A percentile compares a stretch with the other conserved stretches of the same genome.
Conservation (phyloP, 2,888 invertebrate species). For the Leptopterna dolabrata region DNA sequence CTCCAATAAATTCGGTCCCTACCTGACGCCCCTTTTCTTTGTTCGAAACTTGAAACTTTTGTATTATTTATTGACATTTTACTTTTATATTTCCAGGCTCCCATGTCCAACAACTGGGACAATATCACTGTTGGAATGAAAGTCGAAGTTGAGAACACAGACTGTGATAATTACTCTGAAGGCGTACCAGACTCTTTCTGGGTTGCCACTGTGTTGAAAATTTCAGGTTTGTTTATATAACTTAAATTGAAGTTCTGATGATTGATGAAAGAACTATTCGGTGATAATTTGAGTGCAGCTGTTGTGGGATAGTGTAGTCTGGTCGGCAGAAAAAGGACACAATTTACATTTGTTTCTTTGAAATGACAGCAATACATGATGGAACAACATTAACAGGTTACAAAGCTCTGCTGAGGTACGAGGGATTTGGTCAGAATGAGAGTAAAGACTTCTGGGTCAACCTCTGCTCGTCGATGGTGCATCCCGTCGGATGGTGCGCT, state of each 20-base stretch:
- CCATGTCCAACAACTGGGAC: constrained; percentile 90
- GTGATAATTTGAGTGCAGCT: too few species aligned
- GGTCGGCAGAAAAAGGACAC: too few species aligned
- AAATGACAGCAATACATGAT: too few species aligned
- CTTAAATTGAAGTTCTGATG: too few species aligned
- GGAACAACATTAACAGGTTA: constrained; percentile 69
- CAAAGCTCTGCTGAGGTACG: constrained; percentile 76
- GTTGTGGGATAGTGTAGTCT: too few species aligned
- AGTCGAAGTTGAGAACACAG: constrained; percentile 91
- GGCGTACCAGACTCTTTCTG: constrained; percentile 90
- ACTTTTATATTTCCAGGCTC: too few species aligned
- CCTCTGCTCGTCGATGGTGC: constrained; percentile 92
- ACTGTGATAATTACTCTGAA: constrained; percentile 83
- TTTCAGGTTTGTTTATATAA: constrained; percentile 75
- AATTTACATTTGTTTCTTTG: too few species aligned
- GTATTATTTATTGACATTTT: too few species aligned
- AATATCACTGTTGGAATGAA: constrained; percentile 91
- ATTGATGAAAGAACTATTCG: too few species aligned
- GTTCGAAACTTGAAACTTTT: too few species aligned
- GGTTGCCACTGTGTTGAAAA: constrained; percentile 94
- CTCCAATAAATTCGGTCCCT: too few species aligned
- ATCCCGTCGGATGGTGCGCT: constrained; percentile 98
- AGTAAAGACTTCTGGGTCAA: constrained; percentile 97
- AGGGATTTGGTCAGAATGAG: constrained; percentile 90
- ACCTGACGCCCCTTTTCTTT: too few species aligned